Evolutionary conservation across 2,888 invertebrate genomes (phyloP).

Genomic region (Helleia helle): DNA sequence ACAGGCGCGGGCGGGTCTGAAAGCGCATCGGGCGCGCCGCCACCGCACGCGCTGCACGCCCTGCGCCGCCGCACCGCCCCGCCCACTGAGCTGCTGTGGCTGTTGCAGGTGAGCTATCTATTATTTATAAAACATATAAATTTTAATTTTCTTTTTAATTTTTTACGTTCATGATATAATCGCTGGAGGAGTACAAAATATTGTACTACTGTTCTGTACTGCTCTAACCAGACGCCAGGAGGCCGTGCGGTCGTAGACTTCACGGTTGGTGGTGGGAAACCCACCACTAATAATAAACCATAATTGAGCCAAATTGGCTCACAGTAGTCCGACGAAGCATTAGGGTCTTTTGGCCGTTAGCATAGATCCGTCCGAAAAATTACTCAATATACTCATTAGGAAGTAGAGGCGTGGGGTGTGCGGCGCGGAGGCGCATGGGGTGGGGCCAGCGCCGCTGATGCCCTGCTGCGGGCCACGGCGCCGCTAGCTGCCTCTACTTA

Average conservation of each 20-base stretch:
- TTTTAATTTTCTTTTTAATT: too few species aligned
- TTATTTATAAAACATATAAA: background rate
- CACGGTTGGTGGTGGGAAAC: too few species aligned
- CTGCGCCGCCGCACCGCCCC: constrained; percentile 42
- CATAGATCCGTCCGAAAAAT: too few species aligned
- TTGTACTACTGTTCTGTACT: too few species aligned
- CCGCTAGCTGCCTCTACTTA: constrained; percentile 60
- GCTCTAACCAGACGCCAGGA: too few species aligned
- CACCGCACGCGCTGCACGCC: constrained; percentile 48
- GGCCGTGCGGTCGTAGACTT: too few species aligned
- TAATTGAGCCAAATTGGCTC: too few species aligned
- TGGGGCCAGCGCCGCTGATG: constrained; percentile 34
- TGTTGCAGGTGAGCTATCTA: constrained; percentile 37
- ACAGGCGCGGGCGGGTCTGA: constrained; percentile 34
- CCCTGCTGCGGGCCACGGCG: constrained; percentile 60
- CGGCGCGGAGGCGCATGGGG: constrained; percentile 65
- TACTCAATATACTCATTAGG: constrained; percentile 29
- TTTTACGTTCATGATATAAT: too few species aligned
- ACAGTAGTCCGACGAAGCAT: too few species aligned
- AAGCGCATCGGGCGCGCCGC: constrained; percentile 42
- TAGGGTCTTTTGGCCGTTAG: too few species aligned
- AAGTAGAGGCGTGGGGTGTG: constrained; percentile 56
- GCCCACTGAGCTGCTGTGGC: constrained; percentile 37
- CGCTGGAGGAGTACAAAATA: background rate
- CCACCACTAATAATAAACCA: too few species aligned